Evolutionary conservation across 2,113 vertebrate genomes (phyloP).

Genomic region (Ictidomys tridecemlineatus): DNA sequence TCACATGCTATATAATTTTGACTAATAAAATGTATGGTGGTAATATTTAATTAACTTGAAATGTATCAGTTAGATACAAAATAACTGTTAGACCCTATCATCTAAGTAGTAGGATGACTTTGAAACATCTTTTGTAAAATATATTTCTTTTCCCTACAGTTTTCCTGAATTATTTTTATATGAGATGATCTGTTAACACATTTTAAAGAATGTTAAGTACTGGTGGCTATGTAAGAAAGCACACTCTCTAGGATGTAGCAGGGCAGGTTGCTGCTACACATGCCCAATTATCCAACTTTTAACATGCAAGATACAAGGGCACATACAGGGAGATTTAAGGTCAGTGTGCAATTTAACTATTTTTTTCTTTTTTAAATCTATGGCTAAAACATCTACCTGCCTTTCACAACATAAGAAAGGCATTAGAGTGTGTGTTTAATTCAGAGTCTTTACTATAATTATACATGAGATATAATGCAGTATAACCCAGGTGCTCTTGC

Average conservation of each 20-base stretch:
- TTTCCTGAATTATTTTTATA: constrained; percentile 74
- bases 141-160: constrained; percentile 60
- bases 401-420: constrained; percentile 80
- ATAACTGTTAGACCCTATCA: constrained; percentile 83
- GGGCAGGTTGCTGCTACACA: constrained; percentile 57
- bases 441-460: constrained; percentile 79
- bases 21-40: constrained; percentile 85
- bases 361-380: constrained; percentile 77
- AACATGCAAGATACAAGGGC: constrained; percentile 79
- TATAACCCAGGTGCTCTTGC: constrained; percentile 74
- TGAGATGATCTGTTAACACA: constrained; percentile 69
- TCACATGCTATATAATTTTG: constrained; percentile 83
- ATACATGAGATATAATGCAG: constrained; percentile 65
- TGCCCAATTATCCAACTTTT: constrained; percentile 65
- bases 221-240: constrained; percentile 60
- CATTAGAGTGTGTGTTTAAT: constrained; percentile 79
- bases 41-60: constrained; percentile 86
- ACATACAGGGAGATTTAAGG: constrained; percentile 68
- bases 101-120: constrained; percentile 85
- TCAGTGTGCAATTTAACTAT: constrained; percentile 80
- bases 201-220: constrained; percentile 58
- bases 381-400: constrained; percentile 79
- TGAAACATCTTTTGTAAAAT: constrained; percentile 77
- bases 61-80: constrained; percentile 85
- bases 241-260: constrained; percentile 19